Base-by-base conservation (phyloP, 2,888 invertebrate genomes). In the Troilus luridus region DNA sequence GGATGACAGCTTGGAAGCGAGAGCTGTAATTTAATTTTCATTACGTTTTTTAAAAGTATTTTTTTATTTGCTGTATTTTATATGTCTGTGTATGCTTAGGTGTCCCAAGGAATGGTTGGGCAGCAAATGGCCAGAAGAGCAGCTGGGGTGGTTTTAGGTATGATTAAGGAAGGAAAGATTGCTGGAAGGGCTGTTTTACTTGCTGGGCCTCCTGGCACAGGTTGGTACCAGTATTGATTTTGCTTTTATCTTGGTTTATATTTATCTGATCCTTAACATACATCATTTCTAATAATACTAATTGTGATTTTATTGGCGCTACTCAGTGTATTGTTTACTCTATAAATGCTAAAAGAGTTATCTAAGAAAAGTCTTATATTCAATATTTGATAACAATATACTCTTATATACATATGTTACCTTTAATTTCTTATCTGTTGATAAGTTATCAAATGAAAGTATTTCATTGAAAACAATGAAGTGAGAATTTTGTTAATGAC, bases 61-160 rank as follows among this genome's bases (percentile, higher is more conserved):
- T 90, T 5, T 64, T 41, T 21, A 2, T 88, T 14, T 1, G 14
- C 11, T 24, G 5, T 11, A 88, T 17, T 54, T 6, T 19, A 88
- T 10, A 24, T 60, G 7, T 41, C 9, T 19, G 19, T 24, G 9
- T 60, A 21, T 89, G 11, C 1, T 7, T 93, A 96, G 95, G 95
- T 96, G 10, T 98, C 98, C 0, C 99, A 99, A 95, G 99, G 99
- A 89, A 98, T 99, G 98, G 99, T 99, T 91, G 99, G 99, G 0
- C 98, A 98, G 94, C 95, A 97, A 92, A 96, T 97, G 93, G 99
- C 99, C 0, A 96, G 99, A 24, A 96, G 98, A 93, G 99, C 99
- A 21, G 98, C 98, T 91, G 99, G 99, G 11, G 96, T 99, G 91
- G 97, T 99, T 88, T 95, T 99, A 41, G 98, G 98, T 95, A 99